Evolutionary conservation across 1,140 invertebrate species (phyloP), one percentile per base, ranked within the genome.

Genomic region (Adelges cooleyi): DNA sequence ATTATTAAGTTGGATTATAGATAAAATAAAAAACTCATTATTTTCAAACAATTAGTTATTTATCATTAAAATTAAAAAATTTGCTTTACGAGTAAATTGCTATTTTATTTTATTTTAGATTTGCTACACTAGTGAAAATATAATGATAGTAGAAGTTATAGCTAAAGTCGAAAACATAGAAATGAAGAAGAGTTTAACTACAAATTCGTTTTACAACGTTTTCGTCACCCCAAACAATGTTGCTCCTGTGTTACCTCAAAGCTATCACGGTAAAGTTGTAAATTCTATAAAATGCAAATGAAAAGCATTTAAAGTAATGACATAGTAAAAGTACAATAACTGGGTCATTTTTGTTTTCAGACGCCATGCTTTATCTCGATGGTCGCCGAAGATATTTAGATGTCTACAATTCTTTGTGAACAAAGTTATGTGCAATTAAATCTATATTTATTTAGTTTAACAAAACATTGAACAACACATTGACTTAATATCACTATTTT

Each of bases 191-290:
- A 77, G 77, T 67, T 77, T 79, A 29, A 84, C 84, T 15, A 85
- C 86, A 13, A 89, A 90, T 75, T 79, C 82, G n/a, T 89, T 90
- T 71, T 84, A 89, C 72, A 87, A 85, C 72, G 87, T 86, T 2
- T 86, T 84, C 72, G 75, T 79, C 67, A 76, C 79, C 2, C 73
- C 78, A 6, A 74, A 81, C 48, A 69, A 75, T 13, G 78, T 85
- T 2, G 76, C 77, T 27, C 71, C 75, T 66, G 78, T 88, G 36
- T 73, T 86, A 42, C 87, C 87, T 3, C 78, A 79, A 59, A 81
- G 84, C 13, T 90, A 90, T 73, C 80, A 85, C 71, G 86, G 81
- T 81, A 73, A 71, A 68, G 25, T 53, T 33, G 42, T 23, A 27
- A 54, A 38, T 65, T 40, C 18, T 29, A 33, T 9, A 22, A 20